A percentile compares a stretch with the other conserved stretches of the same genome.
Conservation (phyloP, 2,797 vertebrate genomes). For the Phalanger gymnotis region DNA sequence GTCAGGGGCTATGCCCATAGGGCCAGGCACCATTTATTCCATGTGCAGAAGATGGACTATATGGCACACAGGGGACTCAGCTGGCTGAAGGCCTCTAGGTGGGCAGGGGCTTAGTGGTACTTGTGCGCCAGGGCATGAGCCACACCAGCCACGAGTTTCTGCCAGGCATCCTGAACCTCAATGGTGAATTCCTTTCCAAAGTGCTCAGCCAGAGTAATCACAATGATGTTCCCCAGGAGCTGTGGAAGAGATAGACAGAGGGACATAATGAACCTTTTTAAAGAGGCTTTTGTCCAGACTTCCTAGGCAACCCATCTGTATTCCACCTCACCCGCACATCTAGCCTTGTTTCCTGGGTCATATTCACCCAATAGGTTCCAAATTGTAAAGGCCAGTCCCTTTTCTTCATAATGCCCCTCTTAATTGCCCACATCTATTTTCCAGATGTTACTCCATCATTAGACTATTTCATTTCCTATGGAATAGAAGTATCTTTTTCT, state of each 20-base stretch:
- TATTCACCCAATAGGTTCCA: fast-evolving
- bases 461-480: background rate
- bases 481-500: background rate
- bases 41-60: fast-evolving
- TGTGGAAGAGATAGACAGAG: constrained; percentile 66
- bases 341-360: fast-evolving
- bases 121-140: constrained; percentile 82
- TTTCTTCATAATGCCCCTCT: background rate
- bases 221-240: constrained; percentile 85
- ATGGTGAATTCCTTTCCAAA: constrained; percentile 78
- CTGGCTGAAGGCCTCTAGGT: background rate
- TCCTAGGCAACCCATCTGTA: background rate
- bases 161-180: constrained; percentile 81
- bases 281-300: fast-evolving
- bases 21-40: background rate
- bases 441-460: background rate
- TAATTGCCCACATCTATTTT: background rate
- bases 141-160: constrained; percentile 84
- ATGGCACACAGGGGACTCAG: background rate
- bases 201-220: constrained; percentile 79
- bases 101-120: constrained; percentile 81
- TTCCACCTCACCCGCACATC: background rate
- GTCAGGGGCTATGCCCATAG: background rate
- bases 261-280: fast-evolving
- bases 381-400: background rate